Conservation (phyloP, 2,113 vertebrate genomes). For the Myotis davidii region DNA sequence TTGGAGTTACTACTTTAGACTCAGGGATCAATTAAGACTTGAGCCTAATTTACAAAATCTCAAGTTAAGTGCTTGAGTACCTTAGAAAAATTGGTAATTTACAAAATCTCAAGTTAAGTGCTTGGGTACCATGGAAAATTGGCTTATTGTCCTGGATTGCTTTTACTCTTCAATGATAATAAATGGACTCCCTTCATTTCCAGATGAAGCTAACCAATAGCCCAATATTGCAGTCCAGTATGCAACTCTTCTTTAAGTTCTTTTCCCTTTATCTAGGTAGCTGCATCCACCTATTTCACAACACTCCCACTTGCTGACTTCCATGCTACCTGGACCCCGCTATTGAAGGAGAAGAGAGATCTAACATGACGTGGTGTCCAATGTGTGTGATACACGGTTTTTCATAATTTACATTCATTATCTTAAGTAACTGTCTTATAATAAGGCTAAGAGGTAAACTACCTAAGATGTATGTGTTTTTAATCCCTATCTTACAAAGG, state of each 20-base stretch:
- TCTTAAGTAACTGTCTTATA: background rate
- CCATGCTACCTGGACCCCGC: background rate
- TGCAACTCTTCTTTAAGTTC: background rate
- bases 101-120: background rate
- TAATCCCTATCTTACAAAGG: background rate
- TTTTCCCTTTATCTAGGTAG: background rate
- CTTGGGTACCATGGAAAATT: background rate
- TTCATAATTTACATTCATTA: background rate
- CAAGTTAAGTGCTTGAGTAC: background rate
- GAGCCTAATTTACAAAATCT: background rate
- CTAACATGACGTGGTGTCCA: background rate
- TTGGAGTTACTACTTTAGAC: background rate
- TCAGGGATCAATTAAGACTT: background rate
- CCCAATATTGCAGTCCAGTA: background rate
- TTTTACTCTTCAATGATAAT: background rate
- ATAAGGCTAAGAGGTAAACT: background rate
- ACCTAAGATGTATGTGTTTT: background rate
- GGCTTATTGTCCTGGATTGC: background rate
- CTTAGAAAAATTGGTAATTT: conserved; percentile 1
- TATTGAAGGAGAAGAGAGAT: background rate
- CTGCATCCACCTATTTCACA: background rate
- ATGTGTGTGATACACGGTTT: background rate
- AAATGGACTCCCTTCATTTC: background rate
- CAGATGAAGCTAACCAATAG: background rate
- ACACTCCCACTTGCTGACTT: background rate